phyloP scores from a whole-genome alignment of 2,113 vertebrate genomes.

The Sphyrna mokarran region DNA sequence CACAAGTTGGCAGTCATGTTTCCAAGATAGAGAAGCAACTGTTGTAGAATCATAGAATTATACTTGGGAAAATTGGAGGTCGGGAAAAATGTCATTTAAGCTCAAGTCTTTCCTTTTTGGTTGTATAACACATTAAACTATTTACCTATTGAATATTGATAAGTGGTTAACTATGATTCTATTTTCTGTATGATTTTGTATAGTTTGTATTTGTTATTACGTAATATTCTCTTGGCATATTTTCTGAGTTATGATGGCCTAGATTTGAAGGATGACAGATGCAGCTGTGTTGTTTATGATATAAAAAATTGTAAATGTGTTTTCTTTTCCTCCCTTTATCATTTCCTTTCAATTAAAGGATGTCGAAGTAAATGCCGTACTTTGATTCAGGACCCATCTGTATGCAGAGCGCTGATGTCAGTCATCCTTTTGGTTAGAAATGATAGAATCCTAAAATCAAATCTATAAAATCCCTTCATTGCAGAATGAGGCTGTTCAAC shows the following conservation, averaged over 20 bases:
- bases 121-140: background rate
- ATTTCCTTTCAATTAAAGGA: background rate
- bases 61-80: background rate
- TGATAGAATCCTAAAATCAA: too few species aligned
- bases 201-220: background rate
- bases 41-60: too few species aligned
- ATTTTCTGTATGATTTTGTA: background rate
- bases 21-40: background rate
- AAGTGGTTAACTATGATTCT: background rate
- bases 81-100: background rate
- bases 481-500: too few species aligned
- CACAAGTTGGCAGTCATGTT: background rate
- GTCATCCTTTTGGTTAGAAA: background rate
- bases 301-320: background rate
- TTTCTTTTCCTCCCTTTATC: background rate
- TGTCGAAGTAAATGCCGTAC: background rate
- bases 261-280: background rate
- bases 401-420: background rate
- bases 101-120: background rate
- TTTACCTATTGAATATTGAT: background rate
- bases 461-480: too few species aligned
- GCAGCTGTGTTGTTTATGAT: background rate
- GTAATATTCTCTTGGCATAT: background rate
- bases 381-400: background rate
- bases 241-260: background rate